These are phyloP conservation scores for Aphidius gifuensis DNA, from an alignment of 1,140 invertebrate species.

Conservation along the genomic window DNA sequence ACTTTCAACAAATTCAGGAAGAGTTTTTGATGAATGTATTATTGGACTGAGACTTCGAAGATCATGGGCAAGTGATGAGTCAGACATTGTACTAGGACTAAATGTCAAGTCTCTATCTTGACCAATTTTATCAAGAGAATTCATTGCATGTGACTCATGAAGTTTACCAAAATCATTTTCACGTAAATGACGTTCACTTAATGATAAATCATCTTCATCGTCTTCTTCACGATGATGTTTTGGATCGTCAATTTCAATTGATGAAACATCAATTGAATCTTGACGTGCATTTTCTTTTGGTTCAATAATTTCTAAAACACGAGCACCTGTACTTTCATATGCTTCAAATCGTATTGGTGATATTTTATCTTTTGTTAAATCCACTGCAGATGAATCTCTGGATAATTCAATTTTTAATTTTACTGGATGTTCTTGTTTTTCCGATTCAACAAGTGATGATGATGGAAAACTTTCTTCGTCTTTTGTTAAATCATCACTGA, in stretches of 20 bases:
- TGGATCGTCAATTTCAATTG: constrained; percentile 43
- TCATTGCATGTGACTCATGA: constrained; percentile 41
- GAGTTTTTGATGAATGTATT: not conserved
- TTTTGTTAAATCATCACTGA: constrained; percentile 46
- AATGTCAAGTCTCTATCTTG: constrained; percentile 41
- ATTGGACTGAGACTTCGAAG: constrained; percentile 1
- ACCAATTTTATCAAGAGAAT: constrained; percentile 41
- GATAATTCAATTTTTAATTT: constrained; percentile 10
- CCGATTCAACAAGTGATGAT: constrained; percentile 9
- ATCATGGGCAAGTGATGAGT: constrained; percentile 40
- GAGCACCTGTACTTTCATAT: constrained; percentile 39
- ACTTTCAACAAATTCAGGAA: constrained; percentile 12
- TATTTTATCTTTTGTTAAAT: constrained; percentile 9
- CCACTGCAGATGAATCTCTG: constrained; percentile 2
- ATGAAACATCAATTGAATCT: constrained; percentile 48
- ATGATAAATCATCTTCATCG: constrained; percentile 26
- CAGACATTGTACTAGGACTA: constrained; percentile 41
- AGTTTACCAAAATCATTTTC: constrained; percentile 24
- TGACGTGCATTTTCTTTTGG: constrained; percentile 37
- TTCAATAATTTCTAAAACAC: constrained; percentile 48
- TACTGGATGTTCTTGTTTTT: constrained; percentile 3
- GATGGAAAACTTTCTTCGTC: constrained; percentile 30
- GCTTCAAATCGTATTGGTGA: constrained; percentile 13
- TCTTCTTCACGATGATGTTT: constrained; percentile 28
- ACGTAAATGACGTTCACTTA: constrained; percentile 26